A percentile compares a stretch with the other conserved stretches of the same genome.
Conservation (phyloP, 2,797 vertebrate species). For the Antrozous pallidus region DNA sequence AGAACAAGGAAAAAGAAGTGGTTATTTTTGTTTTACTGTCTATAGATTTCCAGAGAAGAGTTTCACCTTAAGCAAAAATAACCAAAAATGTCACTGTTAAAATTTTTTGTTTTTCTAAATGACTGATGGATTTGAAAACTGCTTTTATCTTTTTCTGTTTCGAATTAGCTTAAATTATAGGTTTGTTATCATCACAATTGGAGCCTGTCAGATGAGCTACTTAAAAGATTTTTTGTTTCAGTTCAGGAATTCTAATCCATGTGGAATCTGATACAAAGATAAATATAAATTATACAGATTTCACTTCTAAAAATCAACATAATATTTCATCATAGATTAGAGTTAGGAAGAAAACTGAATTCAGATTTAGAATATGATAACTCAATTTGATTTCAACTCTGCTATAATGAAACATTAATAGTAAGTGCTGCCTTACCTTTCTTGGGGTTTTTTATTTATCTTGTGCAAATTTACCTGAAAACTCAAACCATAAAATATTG, state of each 20-base stretch:
- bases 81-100: neutral
- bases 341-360: neutral
- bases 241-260: constrained; percentile 16
- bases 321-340: neutral
- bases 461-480: neutral
- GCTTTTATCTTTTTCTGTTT: neutral
- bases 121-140: constrained; percentile 26
- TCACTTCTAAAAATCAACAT: neutral
- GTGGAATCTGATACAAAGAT: neutral
- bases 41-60: neutral
- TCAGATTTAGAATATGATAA: neutral
- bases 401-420: neutral
- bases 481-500: neutral
- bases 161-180: constrained; percentile 41
- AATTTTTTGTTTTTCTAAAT: constrained; percentile 29
- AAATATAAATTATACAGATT: neutral
- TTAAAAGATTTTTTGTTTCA: neutral
- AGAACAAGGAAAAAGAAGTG: neutral
- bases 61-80: neutral
- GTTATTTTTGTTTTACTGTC: neutral
- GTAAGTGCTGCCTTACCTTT: neutral
- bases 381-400: neutral
- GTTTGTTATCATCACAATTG: constrained; percentile 20
- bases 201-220: neutral
- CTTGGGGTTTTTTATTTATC: neutral